These are phyloP conservation scores for Ornithoptera alexandrae DNA, from an alignment of 2,888 invertebrate genomes.

Conservation along the genomic window DNA sequence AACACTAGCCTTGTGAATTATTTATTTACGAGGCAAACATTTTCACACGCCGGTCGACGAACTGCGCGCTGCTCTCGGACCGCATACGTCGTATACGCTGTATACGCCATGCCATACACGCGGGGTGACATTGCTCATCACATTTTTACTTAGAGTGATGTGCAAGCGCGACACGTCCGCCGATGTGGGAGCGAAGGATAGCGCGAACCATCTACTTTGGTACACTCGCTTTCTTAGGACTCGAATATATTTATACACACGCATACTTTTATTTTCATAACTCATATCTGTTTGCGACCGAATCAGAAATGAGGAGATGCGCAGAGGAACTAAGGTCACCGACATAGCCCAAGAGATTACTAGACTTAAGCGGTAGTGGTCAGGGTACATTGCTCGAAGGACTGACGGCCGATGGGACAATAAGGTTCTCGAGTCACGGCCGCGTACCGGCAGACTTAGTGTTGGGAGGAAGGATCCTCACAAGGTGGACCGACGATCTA, in stretches of 20 bases:
- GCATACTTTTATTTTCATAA: no score
- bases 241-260: no score
- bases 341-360: no score
- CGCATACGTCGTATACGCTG: slow-evolving; percentile 54
- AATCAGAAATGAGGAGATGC: no score
- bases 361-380: no score
- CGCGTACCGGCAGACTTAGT: no score
- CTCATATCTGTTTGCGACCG: neutral
- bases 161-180: slow-evolving; percentile 14
- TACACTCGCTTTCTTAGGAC: neutral
- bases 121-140: slow-evolving; percentile 47
- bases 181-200: neutral
- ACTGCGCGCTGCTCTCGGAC: slow-evolving; percentile 73
- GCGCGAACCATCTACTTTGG: neutral
- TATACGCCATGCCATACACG: slow-evolving; percentile 52
- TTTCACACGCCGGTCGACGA: slow-evolving; percentile 79
- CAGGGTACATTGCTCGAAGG: no score
- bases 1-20: slow-evolving; percentile 81
- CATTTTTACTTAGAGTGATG: slow-evolving; percentile 33
- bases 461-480: no score
- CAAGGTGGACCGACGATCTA: no score
- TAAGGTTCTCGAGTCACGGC: no score
- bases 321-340: no score
- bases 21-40: slow-evolving; percentile 79
- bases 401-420: no score